A percentile compares a stretch with the other conserved stretches of the same genome.
phyloP scores from a whole-genome alignment of 2,888 invertebrate species.

The Allolobophora icterica region DNA sequence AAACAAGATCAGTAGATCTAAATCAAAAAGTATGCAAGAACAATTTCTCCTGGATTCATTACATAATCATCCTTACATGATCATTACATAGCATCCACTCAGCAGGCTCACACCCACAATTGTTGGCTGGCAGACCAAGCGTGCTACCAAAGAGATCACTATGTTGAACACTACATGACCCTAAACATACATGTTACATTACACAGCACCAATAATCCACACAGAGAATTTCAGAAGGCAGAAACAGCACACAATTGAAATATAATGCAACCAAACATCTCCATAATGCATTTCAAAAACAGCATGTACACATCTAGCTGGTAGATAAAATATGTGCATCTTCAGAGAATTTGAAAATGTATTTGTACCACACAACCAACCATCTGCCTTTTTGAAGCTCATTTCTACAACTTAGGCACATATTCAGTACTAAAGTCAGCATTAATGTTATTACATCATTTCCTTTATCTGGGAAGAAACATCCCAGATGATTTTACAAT shows the following conservation, averaged over 20 bases:
- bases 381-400: neutral
- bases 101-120: too few species aligned
- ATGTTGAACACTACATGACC: neutral
- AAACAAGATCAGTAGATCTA: neutral
- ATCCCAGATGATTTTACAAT: neutral
- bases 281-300: neutral
- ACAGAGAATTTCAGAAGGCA: neutral
- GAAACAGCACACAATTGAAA: neutral
- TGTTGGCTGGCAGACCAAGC: neutral
- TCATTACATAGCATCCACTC: neutral
- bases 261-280: neutral
- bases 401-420: neutral
- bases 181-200: neutral
- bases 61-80: too few species aligned
- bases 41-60: neutral
- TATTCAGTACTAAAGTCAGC: neutral
- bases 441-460: too few species aligned
- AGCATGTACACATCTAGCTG: neutral
- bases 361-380: neutral
- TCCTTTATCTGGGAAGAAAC: neutral
- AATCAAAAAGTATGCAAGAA: neutral
- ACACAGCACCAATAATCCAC: neutral
- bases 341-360: neutral
- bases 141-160: neutral
- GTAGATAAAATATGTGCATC: neutral